These are phyloP conservation scores for Ammospiza caudacuta DNA, from an alignment of 2,113 vertebrate species.

Conservation along the genomic window DNA sequence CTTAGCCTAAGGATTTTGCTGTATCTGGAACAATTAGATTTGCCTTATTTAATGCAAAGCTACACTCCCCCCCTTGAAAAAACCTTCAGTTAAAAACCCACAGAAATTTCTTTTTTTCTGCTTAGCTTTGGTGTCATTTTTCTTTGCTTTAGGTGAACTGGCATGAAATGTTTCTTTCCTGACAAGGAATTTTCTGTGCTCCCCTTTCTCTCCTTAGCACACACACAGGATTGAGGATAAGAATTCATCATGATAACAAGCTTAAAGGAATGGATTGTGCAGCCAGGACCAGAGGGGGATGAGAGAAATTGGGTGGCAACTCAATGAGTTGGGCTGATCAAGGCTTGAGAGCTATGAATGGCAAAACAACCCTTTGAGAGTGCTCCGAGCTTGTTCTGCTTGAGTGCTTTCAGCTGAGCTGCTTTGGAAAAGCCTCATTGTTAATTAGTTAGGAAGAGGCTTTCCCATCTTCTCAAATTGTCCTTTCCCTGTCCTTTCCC, in stretches of 20 bases:
- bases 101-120: not conserved
- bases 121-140: not conserved
- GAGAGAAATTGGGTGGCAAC: not conserved
- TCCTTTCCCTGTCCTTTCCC: not conserved
- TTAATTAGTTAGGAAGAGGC: not conserved
- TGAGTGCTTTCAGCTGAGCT: not conserved
- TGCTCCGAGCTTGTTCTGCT: accelerated
- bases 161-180: not conserved
- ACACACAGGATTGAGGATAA: accelerated
- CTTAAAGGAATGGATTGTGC: not conserved
- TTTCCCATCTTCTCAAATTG: not conserved
- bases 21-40: not conserved
- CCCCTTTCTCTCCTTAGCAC: not conserved
- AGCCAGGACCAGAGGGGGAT: not conserved
- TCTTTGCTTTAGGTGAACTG: not conserved
- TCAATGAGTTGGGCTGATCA: not conserved
- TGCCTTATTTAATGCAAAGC: not conserved
- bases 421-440: not conserved
- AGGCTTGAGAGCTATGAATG: accelerated
- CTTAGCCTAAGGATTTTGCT: not conserved
- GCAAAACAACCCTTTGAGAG: not conserved
- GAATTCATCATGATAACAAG: not conserved
- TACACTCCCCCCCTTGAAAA: not conserved
- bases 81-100: not conserved
- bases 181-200: not conserved